Percentiles rank a stretch among this genome's conserved stretches.
phyloP scores from a whole-genome alignment of 2,797 vertebrate species.

The Gobio occitaniae region DNA sequence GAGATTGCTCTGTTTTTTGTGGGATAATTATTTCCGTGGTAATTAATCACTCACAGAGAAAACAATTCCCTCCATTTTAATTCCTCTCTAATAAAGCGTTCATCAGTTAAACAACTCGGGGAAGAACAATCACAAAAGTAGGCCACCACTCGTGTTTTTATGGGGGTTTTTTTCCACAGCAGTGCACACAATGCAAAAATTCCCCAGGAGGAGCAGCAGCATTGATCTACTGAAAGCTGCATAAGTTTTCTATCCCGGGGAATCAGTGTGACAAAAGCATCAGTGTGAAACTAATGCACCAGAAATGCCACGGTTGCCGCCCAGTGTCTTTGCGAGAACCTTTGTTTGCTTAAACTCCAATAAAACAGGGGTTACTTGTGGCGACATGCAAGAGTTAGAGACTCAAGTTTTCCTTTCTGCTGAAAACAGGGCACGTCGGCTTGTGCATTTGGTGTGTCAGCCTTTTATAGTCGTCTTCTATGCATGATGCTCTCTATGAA shows the following conservation, averaged over 20 bases:
- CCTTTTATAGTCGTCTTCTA: slow-evolving; percentile 14
- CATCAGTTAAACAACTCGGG: slow-evolving; percentile 62
- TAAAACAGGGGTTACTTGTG: slow-evolving; percentile 51
- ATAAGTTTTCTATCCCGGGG: slow-evolving; percentile 64
- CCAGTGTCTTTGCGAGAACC: slow-evolving; percentile 40
- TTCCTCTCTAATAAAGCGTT: slow-evolving; percentile 53
- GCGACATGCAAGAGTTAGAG: slow-evolving; percentile 52
- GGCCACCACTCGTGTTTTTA: slow-evolving; percentile 65
- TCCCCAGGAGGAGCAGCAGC: slow-evolving; percentile 62
- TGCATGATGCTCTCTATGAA: slow-evolving; percentile 29
- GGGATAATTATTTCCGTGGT: slow-evolving; percentile 63
- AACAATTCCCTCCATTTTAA: slow-evolving; percentile 53
- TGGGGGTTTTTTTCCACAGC: not conserved
- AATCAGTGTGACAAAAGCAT: slow-evolving; percentile 71
- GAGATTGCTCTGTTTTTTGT: slow-evolving; percentile 64
- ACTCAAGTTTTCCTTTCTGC: slow-evolving; percentile 23
- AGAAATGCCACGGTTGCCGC: slow-evolving; percentile 64
- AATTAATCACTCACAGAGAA: slow-evolving; percentile 64
- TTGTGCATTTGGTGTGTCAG: slow-evolving; percentile 41
- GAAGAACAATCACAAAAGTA: slow-evolving; percentile 63
- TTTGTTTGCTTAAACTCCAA: slow-evolving; percentile 45
- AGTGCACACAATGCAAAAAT: slow-evolving; percentile 62
- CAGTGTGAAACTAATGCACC: slow-evolving; percentile 71
- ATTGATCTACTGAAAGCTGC: slow-evolving; percentile 70
- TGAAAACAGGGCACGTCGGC: slow-evolving; percentile 35